Evolutionary conservation across 2,797 vertebrate genomes (phyloP).

Genomic region (Phrynocephalus forsythii): DNA sequence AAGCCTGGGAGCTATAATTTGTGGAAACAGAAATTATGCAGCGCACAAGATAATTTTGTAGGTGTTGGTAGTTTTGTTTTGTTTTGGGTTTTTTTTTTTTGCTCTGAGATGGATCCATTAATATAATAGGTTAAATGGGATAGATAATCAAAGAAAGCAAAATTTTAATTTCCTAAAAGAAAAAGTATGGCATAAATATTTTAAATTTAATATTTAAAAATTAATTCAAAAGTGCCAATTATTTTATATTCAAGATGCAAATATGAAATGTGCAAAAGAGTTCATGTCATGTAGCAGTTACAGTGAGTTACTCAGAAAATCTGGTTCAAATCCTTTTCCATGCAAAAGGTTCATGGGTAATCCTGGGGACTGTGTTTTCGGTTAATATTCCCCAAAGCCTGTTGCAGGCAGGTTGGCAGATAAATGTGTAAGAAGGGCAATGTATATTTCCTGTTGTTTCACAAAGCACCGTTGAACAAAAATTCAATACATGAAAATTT

Average conservation of each 20-base stretch:
- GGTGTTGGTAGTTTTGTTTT: background rate
- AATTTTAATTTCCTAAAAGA: background rate
- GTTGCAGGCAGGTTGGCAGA: background rate
- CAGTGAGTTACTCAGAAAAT: background rate
- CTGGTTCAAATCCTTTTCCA: background rate
- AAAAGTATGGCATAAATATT: background rate
- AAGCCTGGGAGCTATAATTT: background rate
- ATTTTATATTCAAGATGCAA: background rate
- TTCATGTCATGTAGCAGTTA: background rate
- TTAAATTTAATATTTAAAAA: background rate
- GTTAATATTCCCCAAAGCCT: background rate
- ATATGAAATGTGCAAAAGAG: background rate
- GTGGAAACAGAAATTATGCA: background rate
- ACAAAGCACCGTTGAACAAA: no score
- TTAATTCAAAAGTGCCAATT: background rate
- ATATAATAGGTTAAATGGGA: background rate
- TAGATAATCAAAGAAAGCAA: background rate
- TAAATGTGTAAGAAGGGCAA: background rate
- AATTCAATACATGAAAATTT: background rate
- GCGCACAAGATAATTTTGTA: background rate
- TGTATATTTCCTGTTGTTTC: background rate
- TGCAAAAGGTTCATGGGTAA: background rate
- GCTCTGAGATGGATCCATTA: background rate
- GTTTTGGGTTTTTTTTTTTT: background rate
- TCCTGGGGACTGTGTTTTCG: background rate